Evolutionary conservation across 2,888 invertebrate genomes (phyloP).

Genomic region (Mimas tiliae): DNA sequence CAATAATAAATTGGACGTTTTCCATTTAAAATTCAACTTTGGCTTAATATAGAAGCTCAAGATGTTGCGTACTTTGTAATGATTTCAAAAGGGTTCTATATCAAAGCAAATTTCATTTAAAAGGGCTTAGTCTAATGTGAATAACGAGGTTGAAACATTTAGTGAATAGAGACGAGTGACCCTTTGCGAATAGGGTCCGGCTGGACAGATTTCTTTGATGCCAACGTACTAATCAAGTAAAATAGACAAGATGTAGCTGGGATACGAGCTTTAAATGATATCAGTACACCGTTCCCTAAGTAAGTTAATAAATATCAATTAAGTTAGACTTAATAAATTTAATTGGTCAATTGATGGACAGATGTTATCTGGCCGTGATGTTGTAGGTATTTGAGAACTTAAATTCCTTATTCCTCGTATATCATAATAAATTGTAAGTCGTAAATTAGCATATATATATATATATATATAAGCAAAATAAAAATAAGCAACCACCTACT

Average conservation of each 20-base stretch:
- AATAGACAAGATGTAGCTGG: constrained; percentile 32
- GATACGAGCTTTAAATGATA: constrained; percentile 20
- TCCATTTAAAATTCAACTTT: constrained; percentile 17
- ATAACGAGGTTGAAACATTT: constrained; percentile 74
- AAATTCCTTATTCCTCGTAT: background rate
- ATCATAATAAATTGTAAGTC: background rate
- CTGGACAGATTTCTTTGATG: constrained; percentile 51
- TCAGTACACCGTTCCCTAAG: constrained; percentile 14
- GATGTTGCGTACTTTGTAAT: constrained; percentile 47
- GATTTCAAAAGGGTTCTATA: constrained; percentile 68
- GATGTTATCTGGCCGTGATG: constrained; percentile 8
- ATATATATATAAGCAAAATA: background rate
- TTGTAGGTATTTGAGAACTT: background rate
- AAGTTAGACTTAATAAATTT: constrained; percentile 21
- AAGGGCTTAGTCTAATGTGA: constrained; percentile 74
- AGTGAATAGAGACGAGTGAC: constrained; percentile 69
- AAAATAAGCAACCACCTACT: background rate
- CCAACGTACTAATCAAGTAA: constrained; percentile 49
- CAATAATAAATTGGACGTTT: constrained; percentile 14
- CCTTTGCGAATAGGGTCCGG: constrained; percentile 63
- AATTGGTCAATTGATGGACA: constrained; percentile 23
- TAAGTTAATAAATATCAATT: constrained; percentile 18
- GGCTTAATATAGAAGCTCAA: constrained; percentile 32
- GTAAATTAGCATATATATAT: background rate
- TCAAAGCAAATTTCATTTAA: constrained; percentile 66